Base-by-base conservation (phyloP, 1,140 invertebrate species). In the Charaxes varanes region DNA sequence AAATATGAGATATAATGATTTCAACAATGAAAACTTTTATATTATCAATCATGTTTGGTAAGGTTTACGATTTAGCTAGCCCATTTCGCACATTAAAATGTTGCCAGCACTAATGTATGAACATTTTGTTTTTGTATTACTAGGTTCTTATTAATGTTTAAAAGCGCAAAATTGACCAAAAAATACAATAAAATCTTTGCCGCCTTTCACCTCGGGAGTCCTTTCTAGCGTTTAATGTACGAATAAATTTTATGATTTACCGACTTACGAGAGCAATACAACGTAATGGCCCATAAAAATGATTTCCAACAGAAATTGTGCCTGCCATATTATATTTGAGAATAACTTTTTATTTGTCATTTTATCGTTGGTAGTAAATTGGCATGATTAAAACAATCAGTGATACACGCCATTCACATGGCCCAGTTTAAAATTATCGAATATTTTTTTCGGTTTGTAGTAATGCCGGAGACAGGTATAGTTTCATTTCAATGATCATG, bases 231-330 rank as follows among this genome's bases (percentile, higher is more conserved):
- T 53, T 67, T 56, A 59, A 64, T 53, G 43, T 60, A 54, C 53
- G 44, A 49, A 65, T 60, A 52, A 57, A 55, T 61, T 61, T 66
- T 62, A 62, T 62, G 50, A 63, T 65, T 64, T 63, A 62, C 41
- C 28, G 41, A 41, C 13, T 42, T 46, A 44, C 36, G 44, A 44
- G 34, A 53, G 48, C 48, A 34, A 58, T 53, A 50, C 42, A 45
- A 46, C 31, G 45, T 60, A 66, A 66, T 61, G 48, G 50, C 32
- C 43, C 46, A 70, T 69, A 64, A 64, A 64, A 61, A 54, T 54
- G 30, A 54, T 55, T 61, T 65, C 44, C 32, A 41, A 33, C 40
- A 45, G 35, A 41, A 41, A 52, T 46, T n/a, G 53, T 42, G 48
- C 41, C 42, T 31, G 19, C 35, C 49, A 41, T 59, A 62, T 59